Percentiles rank a stretch among this genome's conserved stretches.
phyloP scores from a whole-genome alignment of 2,113 vertebrate species.

The Cyprinus carpio region DNA sequence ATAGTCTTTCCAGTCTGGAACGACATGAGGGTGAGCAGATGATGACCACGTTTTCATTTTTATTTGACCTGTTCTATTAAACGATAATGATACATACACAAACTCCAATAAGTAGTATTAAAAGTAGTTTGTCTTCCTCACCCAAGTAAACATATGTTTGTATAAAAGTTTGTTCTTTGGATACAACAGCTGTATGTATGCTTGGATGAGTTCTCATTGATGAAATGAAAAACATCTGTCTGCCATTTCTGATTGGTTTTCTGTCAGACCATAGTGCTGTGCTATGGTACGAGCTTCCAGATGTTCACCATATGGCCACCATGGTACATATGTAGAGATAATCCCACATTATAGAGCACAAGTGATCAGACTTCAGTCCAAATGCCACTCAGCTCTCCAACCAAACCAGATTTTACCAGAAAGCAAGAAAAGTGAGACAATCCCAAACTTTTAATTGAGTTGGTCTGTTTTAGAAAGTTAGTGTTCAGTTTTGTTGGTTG shows the following conservation, averaged over 20 bases:
- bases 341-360: constrained; percentile 43
- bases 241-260: constrained; percentile 56
- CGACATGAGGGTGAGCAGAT: neutral
- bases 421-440: neutral
- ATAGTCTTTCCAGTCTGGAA: neutral
- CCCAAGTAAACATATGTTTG: constrained; percentile 28
- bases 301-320: constrained; percentile 51
- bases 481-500: neutral
- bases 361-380: constrained; percentile 18
- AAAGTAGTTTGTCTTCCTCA: constrained; percentile 4
- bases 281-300: constrained; percentile 42
- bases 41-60: neutral
- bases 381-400: constrained; percentile 24
- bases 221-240: constrained; percentile 53
- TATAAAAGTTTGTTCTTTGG: constrained; percentile 25
- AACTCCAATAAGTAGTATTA: neutral
- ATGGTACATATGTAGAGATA: constrained; percentile 47
- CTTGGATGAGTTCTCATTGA: constrained; percentile 34
- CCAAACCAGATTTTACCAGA: neutral
- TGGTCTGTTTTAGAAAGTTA: neutral
- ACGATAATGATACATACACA: neutral
- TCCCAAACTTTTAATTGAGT: neutral
- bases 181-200: constrained; percentile 39
- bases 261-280: constrained; percentile 39
- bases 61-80: neutral